Conservation (phyloP, 2,888 invertebrate species). For the Diarsia brunnea region DNA sequence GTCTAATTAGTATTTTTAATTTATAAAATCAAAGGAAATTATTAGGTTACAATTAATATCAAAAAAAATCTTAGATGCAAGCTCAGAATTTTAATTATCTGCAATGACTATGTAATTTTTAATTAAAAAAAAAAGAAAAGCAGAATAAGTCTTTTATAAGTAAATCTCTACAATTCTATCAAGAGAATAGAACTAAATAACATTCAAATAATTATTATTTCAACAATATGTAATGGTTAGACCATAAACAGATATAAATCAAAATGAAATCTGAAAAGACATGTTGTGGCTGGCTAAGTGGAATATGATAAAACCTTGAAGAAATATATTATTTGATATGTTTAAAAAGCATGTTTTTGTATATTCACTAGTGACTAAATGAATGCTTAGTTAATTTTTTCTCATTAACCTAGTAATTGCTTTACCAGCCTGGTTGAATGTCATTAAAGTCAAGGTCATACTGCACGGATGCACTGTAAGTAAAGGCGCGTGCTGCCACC, state of each 20-base stretch:
- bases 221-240: conserved; percentile 18
- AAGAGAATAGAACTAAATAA: neutral
- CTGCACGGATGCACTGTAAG: neutral
- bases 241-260: neutral
- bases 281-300: neutral
- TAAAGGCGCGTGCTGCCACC: neutral
- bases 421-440: neutral
- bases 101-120: neutral
- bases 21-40: neutral
- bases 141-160: no score
- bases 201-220: neutral
- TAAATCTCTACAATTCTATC: neutral
- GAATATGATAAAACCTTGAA: neutral
- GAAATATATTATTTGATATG: neutral
- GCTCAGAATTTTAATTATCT: neutral
- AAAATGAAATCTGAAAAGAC: neutral
- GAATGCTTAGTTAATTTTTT: neutral
- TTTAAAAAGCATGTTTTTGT: neutral
- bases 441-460: neutral
- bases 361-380: neutral
- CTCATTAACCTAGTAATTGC: neutral
- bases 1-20: neutral
- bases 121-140: neutral
- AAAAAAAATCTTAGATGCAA: neutral
- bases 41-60: neutral